phyloP scores from a whole-genome alignment of 2,113 vertebrate genomes.

The Limnothrissa miodon region DNA sequence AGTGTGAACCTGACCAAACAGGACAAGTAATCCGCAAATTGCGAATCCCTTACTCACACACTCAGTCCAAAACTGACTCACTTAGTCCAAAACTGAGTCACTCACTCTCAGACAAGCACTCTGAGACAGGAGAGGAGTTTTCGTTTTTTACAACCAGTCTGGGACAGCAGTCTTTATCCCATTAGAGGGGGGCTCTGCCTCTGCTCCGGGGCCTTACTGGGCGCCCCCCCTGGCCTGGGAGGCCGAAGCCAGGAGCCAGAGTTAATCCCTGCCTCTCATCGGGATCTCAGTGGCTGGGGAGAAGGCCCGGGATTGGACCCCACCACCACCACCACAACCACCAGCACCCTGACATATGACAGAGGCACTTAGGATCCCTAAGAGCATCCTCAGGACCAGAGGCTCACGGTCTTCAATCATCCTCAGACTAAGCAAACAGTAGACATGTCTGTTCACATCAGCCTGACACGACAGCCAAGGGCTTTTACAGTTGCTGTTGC shows the following conservation, averaged over 20 bases:
- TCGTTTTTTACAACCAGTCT: constrained; percentile 18
- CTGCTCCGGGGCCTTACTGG: constrained; percentile 10
- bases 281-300: constrained; percentile 19
- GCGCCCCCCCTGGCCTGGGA: constrained; percentile 37
- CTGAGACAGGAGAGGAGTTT: not conserved
- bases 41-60: not conserved
- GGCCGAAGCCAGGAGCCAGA: constrained; percentile 48
- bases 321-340: constrained; percentile 8
- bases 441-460: constrained; percentile 11
- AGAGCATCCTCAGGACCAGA: constrained; percentile 28
- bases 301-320: not conserved
- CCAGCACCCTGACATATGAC: constrained; percentile 37
- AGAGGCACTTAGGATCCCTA: constrained; percentile 29
- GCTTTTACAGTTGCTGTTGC: not conserved
- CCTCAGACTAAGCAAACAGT: constrained; percentile 22
- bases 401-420: constrained; percentile 30
- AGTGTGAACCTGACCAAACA: not conserved
- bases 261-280: constrained; percentile 47
- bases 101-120: not conserved
- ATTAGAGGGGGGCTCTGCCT: constrained; percentile 33
- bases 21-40: constrained; percentile 1
- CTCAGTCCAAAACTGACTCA: not conserved
- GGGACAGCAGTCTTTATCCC: constrained; percentile 33
- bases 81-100: constrained; percentile 10
- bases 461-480: not conserved